Conservation (phyloP, 1,140 invertebrate species). For the Drosophila kurseongensis region DNA sequence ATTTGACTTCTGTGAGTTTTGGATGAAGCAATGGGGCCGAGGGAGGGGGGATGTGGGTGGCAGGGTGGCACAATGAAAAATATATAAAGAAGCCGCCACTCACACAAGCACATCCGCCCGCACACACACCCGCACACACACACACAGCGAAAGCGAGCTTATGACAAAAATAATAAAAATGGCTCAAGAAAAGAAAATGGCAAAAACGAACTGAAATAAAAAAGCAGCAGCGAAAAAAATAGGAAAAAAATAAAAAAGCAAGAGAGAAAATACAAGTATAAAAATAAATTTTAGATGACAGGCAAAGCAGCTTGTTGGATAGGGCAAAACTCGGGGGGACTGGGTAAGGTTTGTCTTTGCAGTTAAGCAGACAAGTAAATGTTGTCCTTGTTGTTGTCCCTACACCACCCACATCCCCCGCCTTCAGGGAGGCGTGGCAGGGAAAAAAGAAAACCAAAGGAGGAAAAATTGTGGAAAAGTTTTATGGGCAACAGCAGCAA, state of each 20-base stretch:
- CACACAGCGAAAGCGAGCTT: slow-evolving; percentile 41
- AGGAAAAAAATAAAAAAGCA: slow-evolving; percentile 29
- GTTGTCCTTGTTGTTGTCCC: slow-evolving; percentile 76
- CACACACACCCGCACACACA: slow-evolving; percentile 11
- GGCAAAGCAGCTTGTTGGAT: slow-evolving; percentile 64
- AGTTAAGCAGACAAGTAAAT: slow-evolving; percentile 82
- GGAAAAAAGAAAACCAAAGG: slow-evolving; percentile 47
- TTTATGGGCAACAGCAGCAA: slow-evolving; percentile 80
- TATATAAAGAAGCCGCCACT: slow-evolving; percentile 76
- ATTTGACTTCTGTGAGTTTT: slow-evolving; percentile 82
- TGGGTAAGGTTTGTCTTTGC: slow-evolving; percentile 71
- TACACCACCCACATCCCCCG: slow-evolving; percentile 9
- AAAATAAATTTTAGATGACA: slow-evolving; percentile 84
- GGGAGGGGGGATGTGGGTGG: slow-evolving; percentile 42
- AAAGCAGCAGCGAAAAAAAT: slow-evolving; percentile 35
- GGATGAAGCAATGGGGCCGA: slow-evolving; percentile 30
- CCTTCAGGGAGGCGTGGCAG: slow-evolving; percentile 44
- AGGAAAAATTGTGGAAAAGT: slow-evolving; percentile 77
- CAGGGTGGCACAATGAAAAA: slow-evolving; percentile 81
- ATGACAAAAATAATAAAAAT: slow-evolving; percentile 83
- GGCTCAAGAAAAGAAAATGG: slow-evolving; percentile 78
- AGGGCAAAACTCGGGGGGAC: background rate
- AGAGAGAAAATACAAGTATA: slow-evolving; percentile 73
- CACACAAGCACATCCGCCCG: slow-evolving; percentile 46
- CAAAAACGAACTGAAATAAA: slow-evolving; percentile 62